These are phyloP conservation scores for Hirundichthys speculiger DNA, from an alignment of 2,113 vertebrate genomes.

Conservation along the genomic window DNA sequence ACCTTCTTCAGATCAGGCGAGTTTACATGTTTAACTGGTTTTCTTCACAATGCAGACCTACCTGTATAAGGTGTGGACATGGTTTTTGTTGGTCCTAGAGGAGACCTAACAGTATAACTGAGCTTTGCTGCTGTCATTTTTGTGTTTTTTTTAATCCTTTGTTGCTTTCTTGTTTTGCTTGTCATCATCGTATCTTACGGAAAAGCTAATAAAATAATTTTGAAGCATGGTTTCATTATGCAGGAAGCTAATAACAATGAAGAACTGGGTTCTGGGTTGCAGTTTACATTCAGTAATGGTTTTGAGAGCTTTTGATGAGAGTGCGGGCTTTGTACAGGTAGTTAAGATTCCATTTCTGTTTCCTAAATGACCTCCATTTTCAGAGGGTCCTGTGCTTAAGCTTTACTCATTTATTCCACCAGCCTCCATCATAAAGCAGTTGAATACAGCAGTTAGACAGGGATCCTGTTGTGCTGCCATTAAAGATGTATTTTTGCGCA, in stretches of 20 bases:
- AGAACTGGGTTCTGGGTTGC: slow-evolving; percentile 54
- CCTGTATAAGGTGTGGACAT: too few species aligned
- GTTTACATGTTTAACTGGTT: too few species aligned
- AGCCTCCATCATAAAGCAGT: slow-evolving; percentile 28
- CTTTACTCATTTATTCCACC: slow-evolving; percentile 57
- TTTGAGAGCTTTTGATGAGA: slow-evolving; percentile 57
- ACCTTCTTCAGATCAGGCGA: too few species aligned
- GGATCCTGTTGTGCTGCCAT: slow-evolving; percentile 18
- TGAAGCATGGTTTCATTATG: slow-evolving; percentile 39
- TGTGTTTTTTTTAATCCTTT: too few species aligned
- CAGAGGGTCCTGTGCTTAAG: slow-evolving; percentile 57
- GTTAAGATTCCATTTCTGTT: slow-evolving; percentile 74
- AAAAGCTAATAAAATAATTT: too few species aligned
- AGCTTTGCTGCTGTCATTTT: too few species aligned
- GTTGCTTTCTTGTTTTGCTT: too few species aligned
- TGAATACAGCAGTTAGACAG: slow-evolving; percentile 18
- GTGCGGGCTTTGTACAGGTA: slow-evolving; percentile 57
- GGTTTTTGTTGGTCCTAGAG: too few species aligned
- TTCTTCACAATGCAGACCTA: too few species aligned
- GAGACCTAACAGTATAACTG: too few species aligned
- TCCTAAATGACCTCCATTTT: slow-evolving; percentile 64
- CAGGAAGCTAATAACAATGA: slow-evolving; percentile 51
- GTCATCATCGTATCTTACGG: too few species aligned
- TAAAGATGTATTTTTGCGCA: slow-evolving; percentile 9
- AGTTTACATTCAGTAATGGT: slow-evolving; percentile 60